Evolutionary conservation across 2,113 vertebrate genomes (phyloP).

Genomic region (Pomatorhinus ruficollis): DNA sequence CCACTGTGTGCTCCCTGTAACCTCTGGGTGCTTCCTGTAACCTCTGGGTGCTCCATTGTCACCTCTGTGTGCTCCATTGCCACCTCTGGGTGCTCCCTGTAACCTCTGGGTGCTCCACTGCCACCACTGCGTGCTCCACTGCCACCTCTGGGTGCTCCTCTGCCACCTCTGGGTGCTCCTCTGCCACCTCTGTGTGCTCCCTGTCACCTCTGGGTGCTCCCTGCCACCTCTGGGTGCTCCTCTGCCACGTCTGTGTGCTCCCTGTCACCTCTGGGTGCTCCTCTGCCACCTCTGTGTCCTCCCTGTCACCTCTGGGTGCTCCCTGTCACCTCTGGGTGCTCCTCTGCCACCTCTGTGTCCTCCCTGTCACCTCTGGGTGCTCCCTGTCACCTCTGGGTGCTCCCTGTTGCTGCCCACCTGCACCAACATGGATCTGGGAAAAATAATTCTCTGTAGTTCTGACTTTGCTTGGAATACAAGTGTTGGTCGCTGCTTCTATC

Average conservation of each 20-base stretch:
- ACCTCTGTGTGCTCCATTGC: not conserved
- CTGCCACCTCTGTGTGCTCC: not conserved
- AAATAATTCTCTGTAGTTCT: not conserved
- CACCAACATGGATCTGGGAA: not conserved
- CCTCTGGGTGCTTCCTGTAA: not conserved
- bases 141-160: too few relatives aligned
- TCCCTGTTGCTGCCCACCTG: not conserved
- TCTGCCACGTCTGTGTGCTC: not conserved
- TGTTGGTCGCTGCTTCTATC: not conserved
- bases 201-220: not conserved
- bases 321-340: not conserved
- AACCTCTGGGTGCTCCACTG: not conserved
- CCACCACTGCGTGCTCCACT: not conserved
- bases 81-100: not conserved
- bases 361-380: not conserved
- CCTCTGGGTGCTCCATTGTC: not conserved
- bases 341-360: not conserved
- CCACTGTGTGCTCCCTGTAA: too few relatives aligned
- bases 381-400: not conserved
- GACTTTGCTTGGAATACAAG: not conserved
- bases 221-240: not conserved
- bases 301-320: not conserved
- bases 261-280: not conserved
- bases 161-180: not conserved
- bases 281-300: not conserved